Base-by-base conservation (phyloP, 1,140 invertebrate genomes). In the Drosophila neocordata region DNA sequence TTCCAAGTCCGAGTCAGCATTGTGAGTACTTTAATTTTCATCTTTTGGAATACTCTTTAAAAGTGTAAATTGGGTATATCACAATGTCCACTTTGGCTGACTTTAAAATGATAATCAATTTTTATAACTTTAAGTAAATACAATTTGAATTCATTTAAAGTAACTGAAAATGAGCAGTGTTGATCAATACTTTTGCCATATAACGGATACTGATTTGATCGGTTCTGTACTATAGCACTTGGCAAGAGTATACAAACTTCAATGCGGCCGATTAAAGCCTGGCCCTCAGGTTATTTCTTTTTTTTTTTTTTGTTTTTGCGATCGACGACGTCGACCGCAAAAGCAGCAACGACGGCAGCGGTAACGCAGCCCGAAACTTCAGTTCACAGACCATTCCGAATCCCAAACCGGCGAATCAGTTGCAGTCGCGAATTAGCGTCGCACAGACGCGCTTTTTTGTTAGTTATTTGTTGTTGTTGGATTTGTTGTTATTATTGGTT, bases 341-440 rank as follows among this genome's bases (percentile, higher is more conserved):
- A 31, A 31, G 27, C 27, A 31, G 27, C 71, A 31, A 44, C 76
- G 34, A 13, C 64, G 22, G 37, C 56, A 34, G 34, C 74, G 13
- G 62, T 52, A 38, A 27, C 58, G 18, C 53, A 34, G 62, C 41
- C 20, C 20, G 34, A 58, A 52, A 65, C 24, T 22, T 41, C 38
- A 74, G 69, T 64, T 70, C 55, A 77, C 61, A 68, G 35, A 22
- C 27, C 11, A 75, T 75, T 58, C 63, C 70, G 72, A 73, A 59
- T 66, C 57, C 52, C 70, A 35, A 72, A 51, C 41, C 41, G 62
- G 65, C 64, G 67, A 88, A 78, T 87, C 83, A 87, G 83, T 87
- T 87, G 83, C 83, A 87, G 76, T 87, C 79, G 83, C 83, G 83
- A 88, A 88, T 87, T 88, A 88, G 79, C 72, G 68, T 73, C 71